phyloP scores from a whole-genome alignment of 35 echinoderm and acorn worm species.

The Ptychodera flava region DNA sequence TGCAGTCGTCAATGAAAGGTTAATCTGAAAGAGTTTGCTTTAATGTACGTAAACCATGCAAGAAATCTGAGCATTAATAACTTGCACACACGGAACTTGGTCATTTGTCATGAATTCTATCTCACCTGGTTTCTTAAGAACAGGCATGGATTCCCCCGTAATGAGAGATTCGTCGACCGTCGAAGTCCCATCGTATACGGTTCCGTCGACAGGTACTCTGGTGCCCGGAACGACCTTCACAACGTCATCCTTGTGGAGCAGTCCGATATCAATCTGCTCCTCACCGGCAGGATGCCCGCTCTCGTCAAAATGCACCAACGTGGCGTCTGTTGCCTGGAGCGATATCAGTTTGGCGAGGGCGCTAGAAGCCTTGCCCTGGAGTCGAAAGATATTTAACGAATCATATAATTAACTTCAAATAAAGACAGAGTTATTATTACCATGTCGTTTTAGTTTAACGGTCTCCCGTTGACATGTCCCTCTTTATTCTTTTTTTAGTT shows the following conservation, averaged over 20 bases:
- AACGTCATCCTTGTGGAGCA: constrained; percentile 78
- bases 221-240: constrained; percentile 85
- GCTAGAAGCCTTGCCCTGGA: constrained; percentile 92
- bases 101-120: background rate
- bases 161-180: constrained; percentile 97
- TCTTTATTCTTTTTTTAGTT: no score
- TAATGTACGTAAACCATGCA: no score
- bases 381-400: no score
- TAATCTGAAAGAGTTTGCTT: no score
- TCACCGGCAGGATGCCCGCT: constrained; percentile 43
- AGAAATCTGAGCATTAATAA: no score
- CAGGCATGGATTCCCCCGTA: constrained; percentile 91
- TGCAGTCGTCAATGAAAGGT: no score
- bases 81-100: no score
- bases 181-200: constrained; percentile 68
- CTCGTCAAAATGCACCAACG: constrained; percentile 44
- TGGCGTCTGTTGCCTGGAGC: constrained; percentile 88
- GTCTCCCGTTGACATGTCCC: no score
- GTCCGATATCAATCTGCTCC: constrained; percentile 55
- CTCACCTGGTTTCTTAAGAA: constrained; percentile 81
- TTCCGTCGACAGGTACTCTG: constrained; percentile 92
- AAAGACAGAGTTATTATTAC: no score
- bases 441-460: no score
- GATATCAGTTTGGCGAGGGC: constrained; percentile 86
- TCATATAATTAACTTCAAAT: no score